A percentile compares a stretch with the other conserved stretches of the same genome.
These are phyloP conservation scores for Metopia argyrocephala DNA, from an alignment of 2,888 invertebrate genomes.

Conservation along the genomic window DNA sequence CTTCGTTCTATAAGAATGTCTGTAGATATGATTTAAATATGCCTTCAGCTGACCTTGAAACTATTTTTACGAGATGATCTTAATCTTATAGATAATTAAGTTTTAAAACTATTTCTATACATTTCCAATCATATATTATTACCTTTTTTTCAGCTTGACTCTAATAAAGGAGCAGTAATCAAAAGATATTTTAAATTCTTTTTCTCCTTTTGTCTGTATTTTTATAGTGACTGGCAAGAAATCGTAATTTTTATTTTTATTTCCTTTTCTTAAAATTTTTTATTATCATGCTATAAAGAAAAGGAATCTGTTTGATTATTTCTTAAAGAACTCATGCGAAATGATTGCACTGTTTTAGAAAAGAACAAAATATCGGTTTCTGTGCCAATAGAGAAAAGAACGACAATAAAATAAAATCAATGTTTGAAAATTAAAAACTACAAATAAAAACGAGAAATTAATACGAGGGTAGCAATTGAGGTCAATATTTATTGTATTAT, in stretches of 20 bases:
- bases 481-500: too few relatives aligned
- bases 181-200: constrained; percentile 10
- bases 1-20: too few relatives aligned
- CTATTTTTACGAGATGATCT: neutral
- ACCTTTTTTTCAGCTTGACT: neutral
- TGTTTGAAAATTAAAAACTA: neutral
- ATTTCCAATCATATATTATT: constrained; percentile 15
- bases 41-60: constrained; percentile 19
- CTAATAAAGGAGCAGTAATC: constrained; percentile 14
- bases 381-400: constrained; percentile 50
- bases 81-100: neutral
- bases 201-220: neutral
- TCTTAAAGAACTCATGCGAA: constrained; percentile 11
- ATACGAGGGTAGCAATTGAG: neutral
- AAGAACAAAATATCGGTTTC: constrained; percentile 47
- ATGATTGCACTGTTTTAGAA: neutral
- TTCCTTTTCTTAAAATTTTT: neutral
- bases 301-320: neutral
- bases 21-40: too few relatives aligned
- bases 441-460: too few relatives aligned
- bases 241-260: neutral
- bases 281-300: neutral
- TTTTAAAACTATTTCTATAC: neutral
- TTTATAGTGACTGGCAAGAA: neutral
- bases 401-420: constrained; percentile 21